Conservation (phyloP, 2,888 invertebrate species). For the Leptinotarsa haldemani region DNA sequence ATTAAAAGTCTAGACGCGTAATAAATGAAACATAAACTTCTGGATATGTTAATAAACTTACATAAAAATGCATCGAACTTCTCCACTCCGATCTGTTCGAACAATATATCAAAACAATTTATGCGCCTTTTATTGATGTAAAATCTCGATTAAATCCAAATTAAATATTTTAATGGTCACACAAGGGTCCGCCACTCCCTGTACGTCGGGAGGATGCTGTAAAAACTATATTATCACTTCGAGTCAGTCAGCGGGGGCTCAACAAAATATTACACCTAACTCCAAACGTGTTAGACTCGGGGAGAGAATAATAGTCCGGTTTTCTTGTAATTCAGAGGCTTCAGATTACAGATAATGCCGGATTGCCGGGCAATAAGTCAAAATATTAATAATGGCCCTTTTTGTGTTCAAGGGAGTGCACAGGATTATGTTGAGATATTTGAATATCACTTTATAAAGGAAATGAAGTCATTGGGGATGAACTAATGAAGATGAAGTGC, state of each 20-base stretch:
- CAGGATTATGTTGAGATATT: neutral
- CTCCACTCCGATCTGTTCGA: conserved; percentile 29
- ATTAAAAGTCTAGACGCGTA: conserved; percentile 42
- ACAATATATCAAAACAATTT: conserved; percentile 60
- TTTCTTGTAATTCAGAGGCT: conserved; percentile 49
- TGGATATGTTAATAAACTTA: conserved; percentile 48
- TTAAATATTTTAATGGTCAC: conserved; percentile 60
- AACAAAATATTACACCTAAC: conserved; percentile 58
- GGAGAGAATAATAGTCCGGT: conserved; percentile 45
- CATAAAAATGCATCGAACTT: conserved; percentile 44
- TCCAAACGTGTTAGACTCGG: conserved; percentile 36
- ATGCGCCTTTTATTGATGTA: conserved; percentile 64
- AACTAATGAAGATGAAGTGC: neutral
- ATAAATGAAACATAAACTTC: conserved; percentile 49
- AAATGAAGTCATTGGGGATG: conserved; percentile 4
- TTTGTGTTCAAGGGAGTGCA: neutral
- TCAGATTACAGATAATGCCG: conserved; percentile 48
- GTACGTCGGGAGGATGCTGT: conserved; percentile 56
- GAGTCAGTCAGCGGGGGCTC: conserved; percentile 59
- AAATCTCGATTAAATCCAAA: conserved; percentile 64
- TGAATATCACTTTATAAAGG: neutral
- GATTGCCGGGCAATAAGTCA: conserved; percentile 42
- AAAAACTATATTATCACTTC: conserved; percentile 65
- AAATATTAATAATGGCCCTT: conserved; percentile 42
- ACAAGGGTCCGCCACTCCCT: conserved; percentile 58